These are phyloP conservation scores for Phrynocephalus guinanensis DNA, from an alignment of 2,797 vertebrate genomes.

Conservation along the genomic window DNA sequence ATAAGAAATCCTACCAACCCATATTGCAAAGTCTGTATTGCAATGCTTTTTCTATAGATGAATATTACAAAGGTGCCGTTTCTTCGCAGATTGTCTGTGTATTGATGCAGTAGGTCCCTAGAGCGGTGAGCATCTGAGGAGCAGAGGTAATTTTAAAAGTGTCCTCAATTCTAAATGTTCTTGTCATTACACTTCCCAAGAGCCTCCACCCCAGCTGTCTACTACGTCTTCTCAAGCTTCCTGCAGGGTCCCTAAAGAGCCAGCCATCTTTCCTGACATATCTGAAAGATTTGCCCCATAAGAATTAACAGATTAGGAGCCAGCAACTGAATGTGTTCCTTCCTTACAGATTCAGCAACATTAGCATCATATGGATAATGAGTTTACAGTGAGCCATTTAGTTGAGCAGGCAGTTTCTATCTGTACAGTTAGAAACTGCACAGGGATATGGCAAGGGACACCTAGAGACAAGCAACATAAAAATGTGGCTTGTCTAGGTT, in stretches of 20 bases:
- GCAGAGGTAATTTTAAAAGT: constrained; percentile 21
- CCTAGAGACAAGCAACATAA: neutral
- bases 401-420: constrained; percentile 30
- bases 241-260: constrained; percentile 3
- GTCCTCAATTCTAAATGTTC: neutral
- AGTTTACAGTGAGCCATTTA: constrained; percentile 19
- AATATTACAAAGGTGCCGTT: neutral
- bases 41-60: neutral
- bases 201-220: neutral
- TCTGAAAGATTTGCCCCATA: constrained; percentile 13
- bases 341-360: constrained; percentile 25
- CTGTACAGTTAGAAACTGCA: neutral
- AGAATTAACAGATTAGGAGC: constrained; percentile 7
- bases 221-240: neutral
- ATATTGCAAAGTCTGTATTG: neutral
- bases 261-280: neutral
- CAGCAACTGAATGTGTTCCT: constrained; percentile 22
- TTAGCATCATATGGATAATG: constrained; percentile 31
- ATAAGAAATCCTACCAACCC: neutral
- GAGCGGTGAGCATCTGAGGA: neutral
- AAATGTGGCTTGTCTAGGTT: neutral
- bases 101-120: neutral
- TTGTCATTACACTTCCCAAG: constrained; percentile 5
- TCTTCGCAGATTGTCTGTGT: neutral
- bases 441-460: neutral